Evolutionary conservation across 2,888 invertebrate species (phyloP), one percentile per base, ranked within the genome.

Genomic region (Malacosoma neustria): DNA sequence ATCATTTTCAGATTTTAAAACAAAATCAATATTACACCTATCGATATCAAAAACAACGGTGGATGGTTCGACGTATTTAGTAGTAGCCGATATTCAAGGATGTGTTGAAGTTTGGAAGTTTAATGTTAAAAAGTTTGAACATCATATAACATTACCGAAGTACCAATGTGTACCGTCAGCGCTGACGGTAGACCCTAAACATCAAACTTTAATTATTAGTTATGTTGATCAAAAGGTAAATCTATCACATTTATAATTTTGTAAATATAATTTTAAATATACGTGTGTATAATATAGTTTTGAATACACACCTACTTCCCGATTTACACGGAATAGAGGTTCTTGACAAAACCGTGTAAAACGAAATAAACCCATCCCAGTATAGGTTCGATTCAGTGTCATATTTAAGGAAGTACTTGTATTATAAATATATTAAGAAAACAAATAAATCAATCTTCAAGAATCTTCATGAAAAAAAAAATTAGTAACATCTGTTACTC

Each of bases 171-270:
- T 91, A 29, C 91, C 93, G 0, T 92, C 93, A 0, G 93, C 95
- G 0, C 55, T 96, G 47, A 87, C 90, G 1, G 84, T 96, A 32
- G 90, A 92, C 57, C 84, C 88, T 11, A 67, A 66, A 5, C 73
- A 74, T 1, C 85, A 89, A 3, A 87, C 87, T 32, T 68, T 96
- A 4, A 87, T 94, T 22, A 85, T 93, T 6, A 89, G 89, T 2
- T 96, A 95, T 74, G 88, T 93, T 0, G 93, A 97, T 80, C 92
- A 93, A 54, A 92, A 91, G 88, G 94, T 93, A 53, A 38, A 41
- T 14, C 9, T 14, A 5, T 31, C 6, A 11, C 11, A 1, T 3
- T 30, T 30, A 30, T 30, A 30, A 30, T 11, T 11, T n/a, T n/a
- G n/a, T n/a, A n/a, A n/a, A n/a, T n/a, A n/a, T n/a, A n/a, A n/a